Evolutionary conservation across 1,140 invertebrate species (phyloP), one percentile per base, ranked within the genome.

Genomic region (Habropoda laboriosa): DNA sequence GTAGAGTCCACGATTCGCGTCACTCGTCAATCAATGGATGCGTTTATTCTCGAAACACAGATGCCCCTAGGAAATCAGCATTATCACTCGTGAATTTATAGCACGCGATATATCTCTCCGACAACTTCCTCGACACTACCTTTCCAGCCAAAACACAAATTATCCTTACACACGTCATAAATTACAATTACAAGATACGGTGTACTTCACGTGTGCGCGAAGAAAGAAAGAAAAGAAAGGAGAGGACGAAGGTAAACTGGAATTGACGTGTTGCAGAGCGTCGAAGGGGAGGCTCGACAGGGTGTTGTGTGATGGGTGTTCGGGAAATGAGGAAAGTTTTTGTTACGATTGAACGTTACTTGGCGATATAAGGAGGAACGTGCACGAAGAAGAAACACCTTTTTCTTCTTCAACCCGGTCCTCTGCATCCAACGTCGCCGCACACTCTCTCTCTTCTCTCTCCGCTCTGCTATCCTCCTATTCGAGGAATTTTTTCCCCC

Each of bases 301-400:
- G 30, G 0, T 1, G 16, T 35, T 27, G 40, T n/a, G 21, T 51
- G 78, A 85, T 55, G 63, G 70, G 71, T 70, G 61, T 85, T 70
- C 45, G 60, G 79, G 49, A 85, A 85, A 85, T 85, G 83, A 73
- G 83, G 70, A 77, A 85, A 84, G 49, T 83, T 85, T 83, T 85
- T 61, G 73, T 84, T 47, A 32, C 82, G 82, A 85, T 84, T 42
- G 78, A 55, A 68, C 66, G 81, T 68, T 76, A 83, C 72, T 53
- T 40, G 30, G 67, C 27, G 21, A 72, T 71, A 84, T 81, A 81
- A 84, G 78, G 63, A 73, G 53, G 66, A 38, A 38, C 35, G 58
- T 38, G 35, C 32, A 13, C n/a, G n/a, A 81, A 81, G 78, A 67
- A 68, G 60, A 47, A 76, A 61, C 64, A 72, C 49, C 58, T 79